Evolutionary conservation across 2,113 vertebrate genomes (phyloP), one percentile per base, ranked within the genome.

Genomic region (Erythrolamprus reginae): DNA sequence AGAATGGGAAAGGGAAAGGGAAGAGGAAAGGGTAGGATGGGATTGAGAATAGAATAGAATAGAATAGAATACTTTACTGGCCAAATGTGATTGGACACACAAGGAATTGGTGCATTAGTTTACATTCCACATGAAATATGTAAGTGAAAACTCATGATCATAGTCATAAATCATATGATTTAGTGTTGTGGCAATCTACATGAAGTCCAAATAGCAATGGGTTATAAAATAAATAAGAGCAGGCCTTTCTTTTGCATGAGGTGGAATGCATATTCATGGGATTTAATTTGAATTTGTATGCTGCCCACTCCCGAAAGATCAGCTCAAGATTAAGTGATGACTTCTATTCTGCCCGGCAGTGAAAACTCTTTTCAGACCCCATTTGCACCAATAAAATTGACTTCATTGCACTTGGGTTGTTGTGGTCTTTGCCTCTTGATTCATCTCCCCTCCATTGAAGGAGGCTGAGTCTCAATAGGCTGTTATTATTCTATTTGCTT

Each of bases 391-490:
- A 84, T 90, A 0, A 1, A 86, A 5, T 21, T 82, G 65, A 53
- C 85, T 53, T 82, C 33, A 50, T 77, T 84, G 26, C 12, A 17
- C 77, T 10, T 28, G 10, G 52, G 4, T 17, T 56, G 17, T 84
- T 89, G 88, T 24, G 9, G 6, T 89, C 51, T 10, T 55, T 42
- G 47, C 51, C n/a, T 86, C 50, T 89, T 28, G 82, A 23, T 53
- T 92, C 56, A 88, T 91, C 53, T 33, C 90, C 65, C 48, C 89
- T 86, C 10, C 82, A 28, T 5, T 50, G 33, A 84, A 65, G 23
- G 86, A 86, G 47, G 12, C n/a, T 58, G 89, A 52, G 83, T 82
- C 38, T 93, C 88, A 88, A 92, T 86, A 89, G 5, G 52, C 28
- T 87, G 0, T 90, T 92, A 90, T 83, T 89, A 77, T 90, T 84